Conservation (phyloP, 2,888 invertebrate species). For the Ophioninae sp. region DNA sequence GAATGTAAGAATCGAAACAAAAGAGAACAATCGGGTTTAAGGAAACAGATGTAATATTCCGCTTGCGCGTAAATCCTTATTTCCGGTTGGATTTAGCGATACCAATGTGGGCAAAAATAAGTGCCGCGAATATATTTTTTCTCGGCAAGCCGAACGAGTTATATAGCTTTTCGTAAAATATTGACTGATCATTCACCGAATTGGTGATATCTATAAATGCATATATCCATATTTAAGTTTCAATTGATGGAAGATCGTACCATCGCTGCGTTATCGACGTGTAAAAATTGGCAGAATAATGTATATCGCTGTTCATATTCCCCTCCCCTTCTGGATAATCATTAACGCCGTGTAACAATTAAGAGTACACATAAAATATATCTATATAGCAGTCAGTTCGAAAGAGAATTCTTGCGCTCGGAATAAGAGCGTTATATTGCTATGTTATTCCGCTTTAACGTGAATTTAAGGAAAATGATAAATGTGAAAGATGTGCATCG, state of each 20-base stretch:
- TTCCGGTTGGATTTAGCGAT: slow-evolving; percentile 41
- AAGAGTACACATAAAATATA: slow-evolving; percentile 14
- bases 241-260: slow-evolving; percentile 35
- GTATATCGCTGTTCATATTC: slow-evolving; percentile 54
- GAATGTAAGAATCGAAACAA: neutral
- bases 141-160: slow-evolving; percentile 28
- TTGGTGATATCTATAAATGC: slow-evolving; percentile 42
- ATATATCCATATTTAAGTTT: slow-evolving; percentile 26
- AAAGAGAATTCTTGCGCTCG: neutral
- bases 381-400: neutral
- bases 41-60: slow-evolving; percentile 26
- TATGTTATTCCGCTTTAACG: slow-evolving; percentile 32
- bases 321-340: slow-evolving; percentile 10
- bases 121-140: slow-evolving; percentile 53
- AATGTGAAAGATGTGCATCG: slow-evolving; percentile 9
- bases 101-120: slow-evolving; percentile 13
- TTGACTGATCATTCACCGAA: slow-evolving; percentile 55
- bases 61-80: slow-evolving; percentile 38
- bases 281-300: slow-evolving; percentile 33
- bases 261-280: slow-evolving; percentile 18
- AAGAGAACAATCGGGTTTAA: slow-evolving; percentile 7
- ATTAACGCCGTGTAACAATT: slow-evolving; percentile 31
- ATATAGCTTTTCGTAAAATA: slow-evolving; percentile 56
- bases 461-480: slow-evolving; percentile 10
- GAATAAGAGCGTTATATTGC: neutral